These are phyloP conservation scores for Acrocephalus scirpaceus DNA, from an alignment of 2,797 vertebrate species.

Conservation along the genomic window DNA sequence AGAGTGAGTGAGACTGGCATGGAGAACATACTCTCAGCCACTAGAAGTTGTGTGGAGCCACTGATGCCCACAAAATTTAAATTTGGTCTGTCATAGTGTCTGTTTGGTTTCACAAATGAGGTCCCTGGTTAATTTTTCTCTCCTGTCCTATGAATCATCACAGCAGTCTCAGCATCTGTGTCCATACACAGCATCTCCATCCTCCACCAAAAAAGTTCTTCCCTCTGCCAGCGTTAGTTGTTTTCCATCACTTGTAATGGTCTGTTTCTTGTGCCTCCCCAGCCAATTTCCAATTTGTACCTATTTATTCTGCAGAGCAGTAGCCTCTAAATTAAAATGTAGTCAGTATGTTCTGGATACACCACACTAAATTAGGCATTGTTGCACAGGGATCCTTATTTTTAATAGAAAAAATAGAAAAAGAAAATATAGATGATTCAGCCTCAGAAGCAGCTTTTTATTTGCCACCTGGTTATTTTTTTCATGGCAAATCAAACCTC, in stretches of 20 bases:
- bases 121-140: background rate
- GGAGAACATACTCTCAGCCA: background rate
- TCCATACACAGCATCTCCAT: background rate
- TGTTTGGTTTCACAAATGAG: background rate
- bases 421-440: background rate
- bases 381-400: background rate
- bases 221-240: accelerated
- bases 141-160: no score
- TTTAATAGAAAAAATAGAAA: background rate
- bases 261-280: background rate
- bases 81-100: background rate
- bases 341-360: background rate
- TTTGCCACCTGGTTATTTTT: background rate
- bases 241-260: background rate
- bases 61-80: background rate
- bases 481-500: background rate
- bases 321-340: background rate
- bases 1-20: background rate
- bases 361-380: background rate
- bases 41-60: background rate
- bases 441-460: background rate
- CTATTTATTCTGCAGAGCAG: background rate
- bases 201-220: background rate
- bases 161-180: background rate
- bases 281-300: background rate